These are phyloP conservation scores for Aythya fuligula DNA, from an alignment of 2,797 vertebrate species.

Conservation along the genomic window DNA sequence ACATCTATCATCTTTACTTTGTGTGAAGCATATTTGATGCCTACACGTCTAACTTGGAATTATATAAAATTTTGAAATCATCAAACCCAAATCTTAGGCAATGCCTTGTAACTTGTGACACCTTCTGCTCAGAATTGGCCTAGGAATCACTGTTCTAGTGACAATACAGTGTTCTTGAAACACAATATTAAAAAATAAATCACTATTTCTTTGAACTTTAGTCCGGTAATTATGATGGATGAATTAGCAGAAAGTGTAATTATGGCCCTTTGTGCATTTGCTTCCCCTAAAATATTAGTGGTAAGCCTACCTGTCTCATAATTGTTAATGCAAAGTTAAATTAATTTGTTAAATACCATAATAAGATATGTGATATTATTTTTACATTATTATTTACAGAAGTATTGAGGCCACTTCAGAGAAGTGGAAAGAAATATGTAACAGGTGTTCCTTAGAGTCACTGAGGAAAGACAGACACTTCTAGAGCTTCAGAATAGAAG, in stretches of 20 bases:
- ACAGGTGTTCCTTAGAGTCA: background rate
- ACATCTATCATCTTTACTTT: background rate
- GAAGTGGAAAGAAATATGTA: background rate
- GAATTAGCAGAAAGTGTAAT: background rate
- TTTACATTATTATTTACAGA: background rate
- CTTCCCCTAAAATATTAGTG: background rate
- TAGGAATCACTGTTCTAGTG: background rate
- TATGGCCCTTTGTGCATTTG: background rate
- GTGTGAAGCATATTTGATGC: background rate
- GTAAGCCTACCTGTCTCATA: background rate
- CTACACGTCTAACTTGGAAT: background rate
- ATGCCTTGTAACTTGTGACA: background rate
- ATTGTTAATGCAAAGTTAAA: background rate
- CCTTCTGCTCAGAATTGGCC: background rate
- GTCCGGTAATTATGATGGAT: background rate
- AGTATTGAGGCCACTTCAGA: background rate
- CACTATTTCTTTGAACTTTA: background rate
- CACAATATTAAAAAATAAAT: background rate
- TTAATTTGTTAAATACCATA: background rate
- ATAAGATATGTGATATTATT: background rate
- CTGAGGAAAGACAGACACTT: background rate
- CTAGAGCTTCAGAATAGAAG: background rate
- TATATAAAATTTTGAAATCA: background rate
- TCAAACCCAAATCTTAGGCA: background rate
- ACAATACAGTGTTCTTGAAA: background rate